These are phyloP conservation scores for Volucella inanis DNA, from an alignment of 2,888 invertebrate genomes.

Conservation along the genomic window DNA sequence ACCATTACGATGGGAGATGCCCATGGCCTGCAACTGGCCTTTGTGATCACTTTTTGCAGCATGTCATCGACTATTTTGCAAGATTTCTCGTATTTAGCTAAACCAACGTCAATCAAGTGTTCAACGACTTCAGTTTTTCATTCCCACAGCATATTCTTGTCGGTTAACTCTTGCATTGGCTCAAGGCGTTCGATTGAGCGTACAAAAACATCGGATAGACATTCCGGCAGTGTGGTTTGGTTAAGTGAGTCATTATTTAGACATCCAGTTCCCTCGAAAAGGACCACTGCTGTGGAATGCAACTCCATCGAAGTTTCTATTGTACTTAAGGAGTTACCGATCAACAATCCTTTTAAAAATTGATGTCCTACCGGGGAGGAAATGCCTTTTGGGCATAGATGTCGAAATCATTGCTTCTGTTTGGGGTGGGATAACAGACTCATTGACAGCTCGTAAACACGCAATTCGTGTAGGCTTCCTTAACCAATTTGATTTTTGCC, in stretches of 20 bases:
- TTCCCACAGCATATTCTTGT: slow-evolving; percentile 19
- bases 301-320: not conserved
- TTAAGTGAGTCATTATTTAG: not conserved
- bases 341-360: slow-evolving; percentile 25
- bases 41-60: slow-evolving; percentile 17
- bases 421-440: not conserved
- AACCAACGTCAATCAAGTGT: slow-evolving; percentile 47
- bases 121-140: slow-evolving; percentile 32
- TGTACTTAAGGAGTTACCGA: slow-evolving; percentile 18
- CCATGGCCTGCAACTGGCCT: not conserved
- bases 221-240: not conserved
- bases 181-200: slow-evolving; percentile 23
- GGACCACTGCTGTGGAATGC: slow-evolving; percentile 7
- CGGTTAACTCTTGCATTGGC: slow-evolving; percentile 19
- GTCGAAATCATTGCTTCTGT: too few relatives aligned
- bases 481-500: not conserved
- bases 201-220: slow-evolving; percentile 5
- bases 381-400: not conserved
- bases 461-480: not conserved
- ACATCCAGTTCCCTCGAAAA: slow-evolving; percentile 11
- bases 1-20: too few relatives aligned
- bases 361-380: slow-evolving; percentile 4
- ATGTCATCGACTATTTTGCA: too few relatives aligned
- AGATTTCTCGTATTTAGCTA: slow-evolving; percentile 21
- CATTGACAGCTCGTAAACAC: slow-evolving; percentile 2